Conservation (phyloP, 2,113 vertebrate genomes). For the Bostrychus sinensis region DNA sequence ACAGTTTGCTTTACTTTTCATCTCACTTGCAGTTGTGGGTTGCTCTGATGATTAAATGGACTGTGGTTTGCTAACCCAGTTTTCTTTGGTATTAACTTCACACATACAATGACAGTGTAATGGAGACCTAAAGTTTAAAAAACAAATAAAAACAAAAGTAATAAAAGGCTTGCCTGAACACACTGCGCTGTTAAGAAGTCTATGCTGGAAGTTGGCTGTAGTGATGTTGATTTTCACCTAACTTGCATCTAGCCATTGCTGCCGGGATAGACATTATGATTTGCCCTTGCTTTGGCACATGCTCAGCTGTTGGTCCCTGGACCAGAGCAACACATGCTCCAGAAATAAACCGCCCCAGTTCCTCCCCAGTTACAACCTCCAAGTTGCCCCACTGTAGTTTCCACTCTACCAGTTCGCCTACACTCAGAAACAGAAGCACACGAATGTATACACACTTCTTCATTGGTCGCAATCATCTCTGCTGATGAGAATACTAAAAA, state of each 20-base stretch:
- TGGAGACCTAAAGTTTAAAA: conserved; percentile 27
- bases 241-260: conserved; percentile 32
- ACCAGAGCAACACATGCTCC: conserved; percentile 44
- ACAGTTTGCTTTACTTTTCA: conserved; percentile 15
- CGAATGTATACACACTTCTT: conserved; percentile 10
- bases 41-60: conserved; percentile 31
- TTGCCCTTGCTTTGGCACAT: conserved; percentile 65
- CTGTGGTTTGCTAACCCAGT: conserved; percentile 33
- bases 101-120: conserved; percentile 46
- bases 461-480: conserved; percentile 29
- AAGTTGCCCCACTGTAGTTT: conserved; percentile 43
- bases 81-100: conserved; percentile 55
- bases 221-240: conserved; percentile 23
- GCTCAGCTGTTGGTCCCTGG: conserved; percentile 68
- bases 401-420: neutral
- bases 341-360: conserved; percentile 58
- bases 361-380: conserved; percentile 70
- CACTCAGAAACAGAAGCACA: conserved; percentile 15
- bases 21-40: conserved; percentile 5
- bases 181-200: too few species aligned
- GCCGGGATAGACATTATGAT: conserved; percentile 23
- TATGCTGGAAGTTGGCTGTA: conserved; percentile 53
- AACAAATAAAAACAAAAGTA: conserved; percentile 27
- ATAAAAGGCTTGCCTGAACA: conserved; percentile 2
- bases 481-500: conserved; percentile 50